A percentile compares a stretch with the other conserved stretches of the same genome.
phyloP scores from a whole-genome alignment of 2,888 invertebrate genomes.

The Tenodera sinensis region DNA sequence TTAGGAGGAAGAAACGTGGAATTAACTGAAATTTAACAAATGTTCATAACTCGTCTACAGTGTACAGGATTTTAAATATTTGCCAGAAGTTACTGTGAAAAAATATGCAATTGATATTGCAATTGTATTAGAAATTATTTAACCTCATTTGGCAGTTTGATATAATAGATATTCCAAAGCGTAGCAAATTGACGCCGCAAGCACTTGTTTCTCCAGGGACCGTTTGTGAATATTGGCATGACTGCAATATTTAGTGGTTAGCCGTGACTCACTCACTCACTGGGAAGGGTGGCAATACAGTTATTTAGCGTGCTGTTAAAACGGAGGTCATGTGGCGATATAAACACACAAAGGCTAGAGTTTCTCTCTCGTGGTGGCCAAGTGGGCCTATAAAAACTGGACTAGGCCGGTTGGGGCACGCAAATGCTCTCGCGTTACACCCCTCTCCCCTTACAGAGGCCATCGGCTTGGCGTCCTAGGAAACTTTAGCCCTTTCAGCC shows the following conservation, averaged over 20 bases:
- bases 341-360: not conserved
- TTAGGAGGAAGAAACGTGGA: too few relatives aligned
- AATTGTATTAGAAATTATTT: too few relatives aligned
- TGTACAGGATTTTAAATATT: too few relatives aligned
- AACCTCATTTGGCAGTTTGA: too few relatives aligned
- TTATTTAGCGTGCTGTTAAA: not conserved
- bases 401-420: not conserved
- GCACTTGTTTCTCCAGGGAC: not conserved
- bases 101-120: too few relatives aligned
- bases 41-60: too few relatives aligned
- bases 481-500: not conserved
- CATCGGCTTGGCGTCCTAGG: not conserved
- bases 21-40: too few relatives aligned
- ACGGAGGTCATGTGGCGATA: not conserved
- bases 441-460: not conserved
- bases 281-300: not conserved
- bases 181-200: too few relatives aligned
- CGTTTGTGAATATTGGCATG: not conserved
- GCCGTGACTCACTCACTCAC: not conserved
- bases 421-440: not conserved
- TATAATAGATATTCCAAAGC: too few relatives aligned
- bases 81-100: too few relatives aligned
- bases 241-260: not conserved
- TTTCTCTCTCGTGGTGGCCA: not conserved
- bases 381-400: not conserved